These are phyloP conservation scores for Coelopa frigida DNA, from an alignment of 1,140 invertebrate species.

Conservation along the genomic window DNA sequence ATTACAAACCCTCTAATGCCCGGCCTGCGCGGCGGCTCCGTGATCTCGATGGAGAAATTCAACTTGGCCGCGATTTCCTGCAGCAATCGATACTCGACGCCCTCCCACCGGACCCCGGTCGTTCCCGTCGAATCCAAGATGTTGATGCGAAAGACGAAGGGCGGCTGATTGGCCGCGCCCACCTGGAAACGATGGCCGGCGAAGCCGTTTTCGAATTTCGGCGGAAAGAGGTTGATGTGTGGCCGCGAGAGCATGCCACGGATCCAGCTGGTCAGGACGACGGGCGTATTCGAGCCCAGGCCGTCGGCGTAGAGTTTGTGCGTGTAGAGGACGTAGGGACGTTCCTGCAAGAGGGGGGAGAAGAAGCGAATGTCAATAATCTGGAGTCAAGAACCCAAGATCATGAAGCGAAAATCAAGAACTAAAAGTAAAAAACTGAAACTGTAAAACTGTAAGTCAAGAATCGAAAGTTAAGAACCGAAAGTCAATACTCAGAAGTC, in stretches of 20 bases:
- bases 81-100: constrained; percentile 58
- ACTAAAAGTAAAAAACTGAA: no score
- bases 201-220: constrained; percentile 58
- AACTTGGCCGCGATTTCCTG: constrained; percentile 52
- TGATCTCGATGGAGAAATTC: constrained; percentile 62
- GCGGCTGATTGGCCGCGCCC: constrained; percentile 58
- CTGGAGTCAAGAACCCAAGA: no score
- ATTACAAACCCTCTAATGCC: constrained; percentile 45
- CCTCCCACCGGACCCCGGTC: constrained; percentile 47
- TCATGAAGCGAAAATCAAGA: no score
- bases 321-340: constrained; percentile 61
- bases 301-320: constrained; percentile 62
- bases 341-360: constrained; percentile 46
- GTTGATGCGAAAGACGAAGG: constrained; percentile 59
- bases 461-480: no score
- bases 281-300: constrained; percentile 54
- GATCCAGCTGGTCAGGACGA: constrained; percentile 60
- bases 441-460: no score
- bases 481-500: no score
- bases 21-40: constrained; percentile 47
- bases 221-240: constrained; percentile 56
- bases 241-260: constrained; percentile 53
- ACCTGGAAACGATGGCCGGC: constrained; percentile 63
- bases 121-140: constrained; percentile 25
- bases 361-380: no score